A percentile compares a stretch with the other conserved stretches of the same genome.
Evolutionary conservation across 2,888 invertebrate species (phyloP).

Genomic region (Lomographa bimaculata): DNA sequence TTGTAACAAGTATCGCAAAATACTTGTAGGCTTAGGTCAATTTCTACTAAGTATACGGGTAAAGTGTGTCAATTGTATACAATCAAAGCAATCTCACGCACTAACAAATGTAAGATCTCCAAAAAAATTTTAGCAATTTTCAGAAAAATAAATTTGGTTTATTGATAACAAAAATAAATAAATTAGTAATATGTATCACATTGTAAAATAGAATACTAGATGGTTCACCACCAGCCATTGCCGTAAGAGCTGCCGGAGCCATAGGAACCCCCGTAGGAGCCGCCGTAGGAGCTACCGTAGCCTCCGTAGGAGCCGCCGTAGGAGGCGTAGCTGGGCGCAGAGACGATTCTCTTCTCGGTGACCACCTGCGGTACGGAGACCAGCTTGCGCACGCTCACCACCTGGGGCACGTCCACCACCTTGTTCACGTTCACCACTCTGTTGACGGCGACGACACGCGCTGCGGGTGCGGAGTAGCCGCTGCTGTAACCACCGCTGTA

Average conservation of each 20-base stretch:
- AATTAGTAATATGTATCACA: too few relatives aligned
- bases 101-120: too few relatives aligned
- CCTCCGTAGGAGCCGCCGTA: conserved; percentile 23
- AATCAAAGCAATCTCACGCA: too few relatives aligned
- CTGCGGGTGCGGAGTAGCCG: conserved; percentile 40
- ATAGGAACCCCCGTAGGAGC: conserved; percentile 15
- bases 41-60: too few relatives aligned
- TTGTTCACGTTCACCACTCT: conserved; percentile 50
- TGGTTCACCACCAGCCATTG: conserved; percentile 38
- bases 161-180: too few relatives aligned
- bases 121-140: too few relatives aligned
- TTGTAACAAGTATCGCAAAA: too few relatives aligned
- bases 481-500: conserved; percentile 18
- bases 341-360: conserved; percentile 49
- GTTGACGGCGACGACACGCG: conserved; percentile 42
- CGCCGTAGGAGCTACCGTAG: conserved; percentile 22
- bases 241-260: conserved; percentile 16
- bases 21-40: too few relatives aligned
- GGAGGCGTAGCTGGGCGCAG: conserved; percentile 34
- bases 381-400: conserved; percentile 48
- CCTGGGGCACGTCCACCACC: conserved; percentile 48
- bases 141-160: too few relatives aligned
- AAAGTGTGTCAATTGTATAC: too few relatives aligned
- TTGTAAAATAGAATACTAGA: neutral
- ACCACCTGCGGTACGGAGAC: conserved; percentile 58